These are phyloP conservation scores for Mesitornis unicolor DNA, from an alignment of 2,113 vertebrate genomes.

Conservation along the genomic window DNA sequence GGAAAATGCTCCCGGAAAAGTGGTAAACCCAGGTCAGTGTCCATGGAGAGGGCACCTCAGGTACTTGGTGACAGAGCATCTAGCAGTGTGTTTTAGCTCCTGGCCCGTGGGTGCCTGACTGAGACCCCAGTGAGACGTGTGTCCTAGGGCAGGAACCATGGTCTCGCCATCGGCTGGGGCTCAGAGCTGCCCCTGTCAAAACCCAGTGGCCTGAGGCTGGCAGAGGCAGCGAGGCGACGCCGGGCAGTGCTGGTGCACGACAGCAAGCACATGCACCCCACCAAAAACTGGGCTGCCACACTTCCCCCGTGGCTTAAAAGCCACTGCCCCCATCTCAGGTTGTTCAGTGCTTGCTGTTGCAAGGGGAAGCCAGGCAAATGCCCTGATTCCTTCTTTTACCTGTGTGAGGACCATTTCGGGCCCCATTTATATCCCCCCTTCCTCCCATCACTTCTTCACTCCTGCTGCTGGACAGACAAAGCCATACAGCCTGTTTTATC, in stretches of 20 bases:
- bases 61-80: neutral
- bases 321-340: neutral
- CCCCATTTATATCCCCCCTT: neutral
- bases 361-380: neutral
- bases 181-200: neutral
- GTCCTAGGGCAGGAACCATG: neutral
- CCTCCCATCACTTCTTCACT: neutral
- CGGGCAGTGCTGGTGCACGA: neutral
- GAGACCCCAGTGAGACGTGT: neutral
- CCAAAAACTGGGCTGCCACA: neutral
- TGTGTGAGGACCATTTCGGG: neutral
- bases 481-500: neutral
- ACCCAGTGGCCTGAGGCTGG: accelerated
- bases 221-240: neutral
- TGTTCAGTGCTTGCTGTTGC: neutral
- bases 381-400: neutral
- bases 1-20: neutral
- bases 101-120: neutral
- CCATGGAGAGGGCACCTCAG: accelerated
- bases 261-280: neutral
- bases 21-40: accelerated
- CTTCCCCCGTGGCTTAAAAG: neutral
- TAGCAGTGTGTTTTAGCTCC: accelerated
- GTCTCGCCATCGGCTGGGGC: neutral
- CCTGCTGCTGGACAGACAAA: neutral